Evolutionary conservation across 2,888 invertebrate genomes (phyloP).

Genomic region (Beris morrisii): DNA sequence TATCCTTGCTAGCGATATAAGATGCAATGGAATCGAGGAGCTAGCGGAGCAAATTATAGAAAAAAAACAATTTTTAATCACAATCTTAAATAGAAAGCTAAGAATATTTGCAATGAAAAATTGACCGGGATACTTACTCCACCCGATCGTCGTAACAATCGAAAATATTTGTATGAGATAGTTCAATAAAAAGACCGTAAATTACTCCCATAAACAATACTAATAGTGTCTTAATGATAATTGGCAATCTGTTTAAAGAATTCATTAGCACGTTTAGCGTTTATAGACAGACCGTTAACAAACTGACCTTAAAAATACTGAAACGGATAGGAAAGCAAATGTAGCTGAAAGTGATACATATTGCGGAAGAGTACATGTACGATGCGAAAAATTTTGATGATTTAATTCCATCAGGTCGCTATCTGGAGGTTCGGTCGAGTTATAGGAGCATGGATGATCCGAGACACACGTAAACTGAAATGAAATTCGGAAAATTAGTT

Average conservation of each 20-base stretch:
- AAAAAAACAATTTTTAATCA: conserved; percentile 26
- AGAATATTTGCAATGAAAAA: not conserved
- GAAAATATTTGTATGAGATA: conserved; percentile 79
- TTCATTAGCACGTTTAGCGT: not conserved
- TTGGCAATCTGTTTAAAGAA: conserved; percentile 64
- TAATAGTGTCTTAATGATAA: conserved; percentile 77
- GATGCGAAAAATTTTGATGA: conserved; percentile 62
- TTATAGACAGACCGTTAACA: not conserved
- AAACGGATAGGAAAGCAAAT: conserved; percentile 80
- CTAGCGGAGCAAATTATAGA: conserved; percentile 49
- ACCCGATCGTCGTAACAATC: conserved; percentile 78
- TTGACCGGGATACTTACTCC: conserved; percentile 61
- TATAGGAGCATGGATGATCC: conserved; percentile 53
- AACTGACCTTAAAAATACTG: conserved; percentile 71
- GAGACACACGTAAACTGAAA: conserved; percentile 67
- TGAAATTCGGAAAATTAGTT: not conserved
- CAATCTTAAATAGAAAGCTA: conserved; percentile 3
- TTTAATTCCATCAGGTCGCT: conserved; percentile 45
- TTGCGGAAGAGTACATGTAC: conserved; percentile 81
- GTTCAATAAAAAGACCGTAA: conserved; percentile 77
- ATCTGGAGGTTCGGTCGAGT: conserved; percentile 45
- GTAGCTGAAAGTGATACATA: conserved; percentile 86
- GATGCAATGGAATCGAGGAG: conserved; percentile 75
- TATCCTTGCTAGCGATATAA: conserved; percentile 76
- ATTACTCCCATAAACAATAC: conserved; percentile 77